Base-by-base conservation (phyloP, 2,797 vertebrate species). In the Chelmon rostratus region DNA sequence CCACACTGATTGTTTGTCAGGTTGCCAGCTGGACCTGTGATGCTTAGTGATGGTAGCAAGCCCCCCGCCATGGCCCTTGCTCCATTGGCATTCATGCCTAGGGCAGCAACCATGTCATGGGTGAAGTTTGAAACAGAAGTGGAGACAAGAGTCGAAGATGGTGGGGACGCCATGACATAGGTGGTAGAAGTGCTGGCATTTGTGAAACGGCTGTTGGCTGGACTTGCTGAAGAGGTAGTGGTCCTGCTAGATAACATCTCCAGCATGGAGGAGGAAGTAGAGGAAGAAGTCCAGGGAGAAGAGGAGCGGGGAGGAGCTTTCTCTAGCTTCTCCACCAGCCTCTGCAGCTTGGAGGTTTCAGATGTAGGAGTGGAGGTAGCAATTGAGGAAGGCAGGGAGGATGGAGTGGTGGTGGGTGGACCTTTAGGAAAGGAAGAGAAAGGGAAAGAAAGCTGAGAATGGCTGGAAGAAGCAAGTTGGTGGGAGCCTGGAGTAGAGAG, bases 341-440 rank as follows among this genome's bases (percentile, higher is more conserved):
- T 96, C 91, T 98, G 97, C 64, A 98, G 85, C 89, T 98, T 98
- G 40, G 97, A 98, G 3, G 97, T 98, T 94, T 98, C 97, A 16
- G 97, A 97, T 90, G 94, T 86, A 75, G 95, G 92, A 84, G 91
- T 89, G 84, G 95, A 71, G 84, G 92, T 73, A 81, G 91, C 63
- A 53, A 88, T 68, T 7, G 95, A 91, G 50, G 93, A 86, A 79
- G 90, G 28, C 79, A 94, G 73, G 89, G 91, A 72, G 84, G 95
- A 76, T 76, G 94, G 50, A 82, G 90, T 73, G 53, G 82, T 85
- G 11, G 93, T 88, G 35, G 93, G 50, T 13, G 82, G 73, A 73
- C 91, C 89, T 91, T 94, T 95, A 18, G 94, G 87, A 52, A 95
- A 95, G 33, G 95, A 89, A 31, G 96, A 91, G 47, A 95, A 92